Base-by-base conservation (phyloP, 2,888 invertebrate species). In the Ptilodon capucinus region DNA sequence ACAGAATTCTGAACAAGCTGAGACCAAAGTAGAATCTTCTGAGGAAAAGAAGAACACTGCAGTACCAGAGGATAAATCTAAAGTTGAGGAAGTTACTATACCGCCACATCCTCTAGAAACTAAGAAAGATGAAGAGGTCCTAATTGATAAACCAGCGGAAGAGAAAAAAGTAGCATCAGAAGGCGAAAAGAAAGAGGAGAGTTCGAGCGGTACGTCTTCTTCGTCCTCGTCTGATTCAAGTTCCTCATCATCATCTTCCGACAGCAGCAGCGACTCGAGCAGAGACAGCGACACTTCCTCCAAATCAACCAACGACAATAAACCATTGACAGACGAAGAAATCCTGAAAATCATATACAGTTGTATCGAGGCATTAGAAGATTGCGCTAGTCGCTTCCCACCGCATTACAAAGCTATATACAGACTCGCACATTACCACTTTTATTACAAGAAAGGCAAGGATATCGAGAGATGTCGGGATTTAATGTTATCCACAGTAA, bases 321-420 rank as follows among this genome's bases (percentile, higher is more conserved):
- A 81, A 64, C 71, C 79, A n/a, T 71, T 92, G 59, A 74, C 86
- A 0, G 91, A 92, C 8, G 91, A 91, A 39, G 92, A 93, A 73
- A 92, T 92, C n/a, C 89, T 92, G 66, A 86, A 86, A 57, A 91
- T 96, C 43, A 93, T 95, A 25, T 82, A 92, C 23, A 91, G 92
- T 32, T 97, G 97, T 72, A 82, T 97, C 13, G 92, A 93, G 71
- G 97, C 97, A 23, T 84, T 98, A 57, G 95, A 96, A 83, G 94
- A 97, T 69, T 98, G 98, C 71, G 93, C 97, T 6, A 92, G 94
- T 40, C 92, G 98, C 40, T 97, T 98, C 77, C 95, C 97, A 0
- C 96, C 97, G 65, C 97, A 98, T 83, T 98, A 98, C 80, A 98
- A 98, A 86, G 96, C 98, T 0, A 92, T 97, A 44, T 98, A 97